phyloP scores from a whole-genome alignment of 2,888 invertebrate species.

The Oconnorella tubifera region DNA sequence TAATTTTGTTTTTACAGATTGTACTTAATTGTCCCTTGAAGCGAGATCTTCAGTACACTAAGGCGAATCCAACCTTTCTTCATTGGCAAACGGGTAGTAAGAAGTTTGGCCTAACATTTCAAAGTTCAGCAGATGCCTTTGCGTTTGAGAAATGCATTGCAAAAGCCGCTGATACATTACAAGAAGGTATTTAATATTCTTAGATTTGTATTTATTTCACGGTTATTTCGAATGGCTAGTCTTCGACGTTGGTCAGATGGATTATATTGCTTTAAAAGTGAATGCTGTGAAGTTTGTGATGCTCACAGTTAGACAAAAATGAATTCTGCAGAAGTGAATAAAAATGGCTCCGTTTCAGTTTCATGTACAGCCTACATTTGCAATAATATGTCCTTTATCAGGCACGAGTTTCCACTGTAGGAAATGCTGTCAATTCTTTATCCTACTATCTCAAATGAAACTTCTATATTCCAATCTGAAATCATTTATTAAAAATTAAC shows the following conservation, averaged over 20 bases:
- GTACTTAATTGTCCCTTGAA: slow-evolving; percentile 91
- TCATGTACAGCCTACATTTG: too few relatives aligned
- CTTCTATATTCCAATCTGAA: too few relatives aligned
- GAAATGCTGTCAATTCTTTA: too few relatives aligned
- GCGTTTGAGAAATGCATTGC: slow-evolving; percentile 80
- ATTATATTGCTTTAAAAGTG: neutral
- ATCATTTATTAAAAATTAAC: too few relatives aligned
- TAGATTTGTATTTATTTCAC: neutral
- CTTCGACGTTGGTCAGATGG: too few relatives aligned
- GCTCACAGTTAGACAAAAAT: neutral
- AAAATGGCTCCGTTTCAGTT: too few relatives aligned
- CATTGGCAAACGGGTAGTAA: slow-evolving; percentile 96
- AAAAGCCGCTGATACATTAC: slow-evolving; percentile 13
- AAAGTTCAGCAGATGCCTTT: slow-evolving; percentile 85
- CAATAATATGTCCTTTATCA: too few relatives aligned
- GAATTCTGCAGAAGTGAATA: too few relatives aligned
- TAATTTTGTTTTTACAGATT: slow-evolving; percentile 66
- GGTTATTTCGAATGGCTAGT: neutral
- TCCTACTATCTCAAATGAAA: too few relatives aligned
- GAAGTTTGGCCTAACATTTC: slow-evolving; percentile 91
- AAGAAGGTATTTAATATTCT: neutral
- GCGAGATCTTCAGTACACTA: slow-evolving; percentile 93
- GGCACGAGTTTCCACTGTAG: too few relatives aligned
- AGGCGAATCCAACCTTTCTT: slow-evolving; percentile 96
- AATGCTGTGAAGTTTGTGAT: too few relatives aligned